Evolutionary conservation across 2,113 vertebrate genomes (phyloP).

Genomic region (Pitta sordida): DNA sequence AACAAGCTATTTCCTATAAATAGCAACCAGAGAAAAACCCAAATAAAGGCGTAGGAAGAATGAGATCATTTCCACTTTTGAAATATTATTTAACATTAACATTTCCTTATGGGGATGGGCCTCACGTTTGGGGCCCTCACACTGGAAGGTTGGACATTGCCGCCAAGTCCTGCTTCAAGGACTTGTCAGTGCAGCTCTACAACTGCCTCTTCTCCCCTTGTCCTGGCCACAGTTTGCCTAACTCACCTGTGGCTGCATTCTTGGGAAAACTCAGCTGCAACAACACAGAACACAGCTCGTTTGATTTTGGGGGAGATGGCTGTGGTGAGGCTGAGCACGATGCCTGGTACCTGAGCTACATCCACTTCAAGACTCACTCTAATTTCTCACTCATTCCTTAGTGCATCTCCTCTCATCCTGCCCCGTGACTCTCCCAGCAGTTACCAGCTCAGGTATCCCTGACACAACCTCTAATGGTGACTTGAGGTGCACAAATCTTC

Average conservation of each 20-base stretch:
- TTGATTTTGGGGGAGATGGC: not conserved
- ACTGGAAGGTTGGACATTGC: not conserved
- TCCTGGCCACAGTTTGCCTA: not conserved
- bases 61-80: conserved; percentile 31
- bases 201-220: not conserved
- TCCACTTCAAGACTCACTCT: not conserved
- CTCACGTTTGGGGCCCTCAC: not conserved
- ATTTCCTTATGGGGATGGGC: conserved; percentile 2
- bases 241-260: no score
- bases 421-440: not conserved
- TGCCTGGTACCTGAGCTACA: not conserved
- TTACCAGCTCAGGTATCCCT: not conserved
- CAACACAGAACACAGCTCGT: not conserved
- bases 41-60: conserved; percentile 34
- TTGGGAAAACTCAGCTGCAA: not conserved
- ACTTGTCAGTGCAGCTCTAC: not conserved
- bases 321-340: not conserved
- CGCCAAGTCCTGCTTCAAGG: conserved; percentile 4
- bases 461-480: not conserved
- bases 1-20: conserved; percentile 20
- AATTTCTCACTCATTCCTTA: not conserved
- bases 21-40: conserved; percentile 10
- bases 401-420: not conserved
- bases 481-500: not conserved
- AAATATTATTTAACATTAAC: not conserved